These are phyloP conservation scores for Imbricaverruca yamaguchii DNA, from an alignment of 2,888 invertebrate species.

Conservation along the genomic window DNA sequence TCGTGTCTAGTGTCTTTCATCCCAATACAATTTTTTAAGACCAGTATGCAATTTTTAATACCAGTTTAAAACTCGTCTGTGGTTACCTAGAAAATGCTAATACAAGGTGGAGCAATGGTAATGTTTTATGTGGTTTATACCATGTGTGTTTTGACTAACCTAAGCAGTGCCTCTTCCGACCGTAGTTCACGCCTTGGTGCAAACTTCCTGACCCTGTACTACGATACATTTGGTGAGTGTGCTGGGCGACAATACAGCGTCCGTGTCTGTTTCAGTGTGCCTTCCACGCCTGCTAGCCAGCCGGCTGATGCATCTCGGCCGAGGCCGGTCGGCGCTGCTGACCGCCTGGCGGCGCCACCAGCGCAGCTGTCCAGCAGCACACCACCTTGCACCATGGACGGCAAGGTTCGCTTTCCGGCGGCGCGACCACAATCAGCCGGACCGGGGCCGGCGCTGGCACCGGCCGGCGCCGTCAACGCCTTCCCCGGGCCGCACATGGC, in stretches of 20 bases:
- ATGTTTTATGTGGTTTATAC: no score
- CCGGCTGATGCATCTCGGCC: conserved; percentile 32
- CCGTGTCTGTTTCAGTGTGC: neutral
- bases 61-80: no score
- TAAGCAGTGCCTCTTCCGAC: no score
- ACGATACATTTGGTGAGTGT: no score
- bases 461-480: neutral
- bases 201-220: no score
- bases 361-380: conserved; percentile 29
- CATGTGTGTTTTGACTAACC: no score
- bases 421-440: conserved; percentile 27
- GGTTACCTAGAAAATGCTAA: no score
- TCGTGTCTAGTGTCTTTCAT: no score
- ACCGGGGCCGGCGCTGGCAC: neutral
- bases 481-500: neutral
- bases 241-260: neutral
- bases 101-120: no score
- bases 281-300: neutral
- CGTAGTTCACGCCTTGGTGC: no score
- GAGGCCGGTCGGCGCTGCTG: conserved; percentile 34
- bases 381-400: conserved; percentile 30
- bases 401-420: conserved; percentile 23
- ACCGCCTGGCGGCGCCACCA: conserved; percentile 31
- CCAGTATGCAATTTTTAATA: no score
- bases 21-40: no score